Conservation (phyloP, 1,140 invertebrate species). For the Medauroidea extradentata region DNA sequence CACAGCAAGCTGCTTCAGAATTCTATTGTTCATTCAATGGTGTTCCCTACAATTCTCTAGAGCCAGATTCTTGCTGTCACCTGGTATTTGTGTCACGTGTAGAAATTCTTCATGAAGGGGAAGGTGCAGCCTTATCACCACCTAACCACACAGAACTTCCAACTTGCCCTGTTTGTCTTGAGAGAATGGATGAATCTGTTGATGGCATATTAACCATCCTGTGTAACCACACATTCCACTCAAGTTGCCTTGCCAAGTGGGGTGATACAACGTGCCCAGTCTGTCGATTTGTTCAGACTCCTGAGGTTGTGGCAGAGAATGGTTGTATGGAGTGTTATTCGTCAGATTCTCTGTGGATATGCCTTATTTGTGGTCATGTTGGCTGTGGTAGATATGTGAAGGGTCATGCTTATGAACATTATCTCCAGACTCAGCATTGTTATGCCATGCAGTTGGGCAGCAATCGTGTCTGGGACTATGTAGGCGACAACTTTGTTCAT, state of each 20-base stretch:
- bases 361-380: conserved; percentile 96
- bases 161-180: conserved; percentile 95
- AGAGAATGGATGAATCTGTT: conserved; percentile 97
- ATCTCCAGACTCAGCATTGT: conserved; percentile 91
- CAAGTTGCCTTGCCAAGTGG: conserved; percentile 92
- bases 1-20: conserved; percentile 74
- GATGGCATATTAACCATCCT: conserved; percentile 96
- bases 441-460: conserved; percentile 95
- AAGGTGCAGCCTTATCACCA: conserved; percentile 59
- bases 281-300: conserved; percentile 85
- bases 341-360: conserved; percentile 93
- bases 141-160: conserved; percentile 89
- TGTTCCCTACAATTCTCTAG: conserved; percentile 85
- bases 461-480: conserved; percentile 98
- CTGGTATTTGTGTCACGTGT: conserved; percentile 93
- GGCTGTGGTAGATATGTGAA: conserved; percentile 86
- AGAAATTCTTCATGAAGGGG: conserved; percentile 66
- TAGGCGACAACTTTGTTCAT: conserved; percentile 96
- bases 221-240: conserved; percentile 98
- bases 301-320: conserved; percentile 80
- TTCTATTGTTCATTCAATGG: conserved; percentile 95
- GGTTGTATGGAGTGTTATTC: conserved; percentile 76
- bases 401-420: conserved; percentile 79
- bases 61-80: conserved; percentile 84
- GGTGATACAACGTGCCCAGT: conserved; percentile 80